Base-by-base conservation (phyloP, 1,140 invertebrate species). In the Orchesella cincta region DNA sequence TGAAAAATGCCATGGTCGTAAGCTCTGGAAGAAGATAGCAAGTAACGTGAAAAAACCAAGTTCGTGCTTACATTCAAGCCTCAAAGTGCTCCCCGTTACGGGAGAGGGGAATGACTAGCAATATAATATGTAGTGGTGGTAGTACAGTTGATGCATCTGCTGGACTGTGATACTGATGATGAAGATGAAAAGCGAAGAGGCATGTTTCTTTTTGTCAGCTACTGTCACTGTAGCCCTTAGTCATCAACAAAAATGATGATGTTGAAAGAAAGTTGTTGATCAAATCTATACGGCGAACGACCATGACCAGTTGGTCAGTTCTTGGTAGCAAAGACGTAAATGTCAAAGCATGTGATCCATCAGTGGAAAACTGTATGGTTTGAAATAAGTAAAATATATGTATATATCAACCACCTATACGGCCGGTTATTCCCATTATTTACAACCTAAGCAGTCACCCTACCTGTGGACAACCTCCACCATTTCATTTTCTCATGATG, bases 241-340 rank as follows among this genome's bases (percentile, higher is more conserved):
- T 67, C 62, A 33, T 67, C 62, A 67, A n/a, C 62, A 67, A 33
- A 67, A 67, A 67, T 14, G 52, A 67, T 31, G 62, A 67, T 67
- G 62, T 16, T 16, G 31, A 29, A 33, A 67, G 62, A 33, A 67
- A 67, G 31, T 67, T 67, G 62, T 29, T 67, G 12, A 67, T 67
- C 8, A n/a, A 67, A 67, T 31, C 28, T 33, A 31, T 14, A 5
- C 3, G 5, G 31, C 62, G 28, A n/a, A 29, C 26, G 33, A 33
- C 62, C 14, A 67, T 67, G 26, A 67, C 62, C 12, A 33, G 29
- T 33, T 33, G 12, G 31, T 33, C 31, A 67, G 62, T n/a, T 57
- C n/a, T 57, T 23, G 8, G 23, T 57, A 57, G 23, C 3, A n/a
- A 26, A 57, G 23, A 57, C 3, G 52, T 57, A 23, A 46, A 46